Evolutionary conservation across 1,140 invertebrate species (phyloP).

Genomic region (Saccostrea echinata): DNA sequence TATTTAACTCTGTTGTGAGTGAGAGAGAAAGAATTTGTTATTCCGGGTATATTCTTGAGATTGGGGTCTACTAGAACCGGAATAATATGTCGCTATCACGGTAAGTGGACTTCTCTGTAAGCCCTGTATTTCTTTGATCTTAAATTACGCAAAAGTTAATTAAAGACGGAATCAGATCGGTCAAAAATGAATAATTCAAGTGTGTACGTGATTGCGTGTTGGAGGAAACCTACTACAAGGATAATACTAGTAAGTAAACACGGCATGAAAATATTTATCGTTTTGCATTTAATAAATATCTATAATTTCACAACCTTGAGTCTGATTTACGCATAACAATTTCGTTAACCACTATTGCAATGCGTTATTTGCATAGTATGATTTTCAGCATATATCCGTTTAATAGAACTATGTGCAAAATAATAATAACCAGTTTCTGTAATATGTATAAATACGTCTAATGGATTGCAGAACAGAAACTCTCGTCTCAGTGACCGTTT

Average conservation of each 20-base stretch:
- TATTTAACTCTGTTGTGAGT: neutral
- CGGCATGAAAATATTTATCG: neutral
- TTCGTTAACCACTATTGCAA: no score
- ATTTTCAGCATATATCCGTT: no score
- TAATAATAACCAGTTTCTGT: no score
- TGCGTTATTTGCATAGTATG: no score
- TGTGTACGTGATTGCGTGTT: neutral
- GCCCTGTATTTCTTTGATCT: neutral
- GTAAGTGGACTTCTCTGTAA: neutral
- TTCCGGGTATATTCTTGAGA: neutral
- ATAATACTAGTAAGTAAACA: neutral
- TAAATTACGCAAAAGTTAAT: neutral
- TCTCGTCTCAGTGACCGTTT: no score
- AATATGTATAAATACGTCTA: no score
- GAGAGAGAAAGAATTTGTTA: neutral
- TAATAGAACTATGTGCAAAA: no score
- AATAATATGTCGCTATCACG: conserved; percentile 3
- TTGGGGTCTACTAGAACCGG: neutral
- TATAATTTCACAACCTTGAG: no score
- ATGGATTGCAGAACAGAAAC: no score
- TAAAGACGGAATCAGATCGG: neutral
- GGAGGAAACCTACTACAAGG: neutral
- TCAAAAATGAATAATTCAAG: neutral
- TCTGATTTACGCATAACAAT: no score
- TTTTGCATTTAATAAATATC: no score